Conservation (phyloP, 1,140 invertebrate genomes). For the Magallana ariakensis region DNA sequence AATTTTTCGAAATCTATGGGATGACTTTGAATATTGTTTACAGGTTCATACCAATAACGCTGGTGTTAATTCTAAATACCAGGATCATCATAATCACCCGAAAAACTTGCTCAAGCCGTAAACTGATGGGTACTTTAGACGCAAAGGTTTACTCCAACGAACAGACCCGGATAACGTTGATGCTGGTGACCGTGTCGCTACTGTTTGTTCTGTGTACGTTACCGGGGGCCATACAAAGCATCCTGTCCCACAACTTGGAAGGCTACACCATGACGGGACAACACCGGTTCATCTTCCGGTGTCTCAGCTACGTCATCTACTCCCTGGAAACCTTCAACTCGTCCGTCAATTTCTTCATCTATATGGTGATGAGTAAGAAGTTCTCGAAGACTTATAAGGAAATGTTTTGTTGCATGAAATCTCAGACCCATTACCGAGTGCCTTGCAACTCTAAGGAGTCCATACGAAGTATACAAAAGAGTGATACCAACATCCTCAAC, state of each 20-base stretch:
- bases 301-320: slow-evolving; percentile 67
- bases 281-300: slow-evolving; percentile 63
- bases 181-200: slow-evolving; percentile 71
- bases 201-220: slow-evolving; percentile 72
- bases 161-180: slow-evolving; percentile 71
- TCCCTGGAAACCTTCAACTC: slow-evolving; percentile 73
- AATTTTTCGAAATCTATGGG: slow-evolving; percentile 68
- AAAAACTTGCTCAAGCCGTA: slow-evolving; percentile 61
- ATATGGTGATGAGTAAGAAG: slow-evolving; percentile 73
- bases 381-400: slow-evolving; percentile 70
- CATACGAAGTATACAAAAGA: neutral
- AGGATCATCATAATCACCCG: slow-evolving; percentile 67
- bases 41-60: slow-evolving; percentile 67
- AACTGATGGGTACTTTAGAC: slow-evolving; percentile 51
- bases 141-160: slow-evolving; percentile 51
- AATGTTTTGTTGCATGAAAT: slow-evolving; percentile 67
- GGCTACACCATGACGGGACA: slow-evolving; percentile 66
- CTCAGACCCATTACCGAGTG: slow-evolving; percentile 3
- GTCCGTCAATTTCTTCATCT: slow-evolving; percentile 74
- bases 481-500: neutral
- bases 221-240: slow-evolving; percentile 71
- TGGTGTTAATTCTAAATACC: slow-evolving; percentile 66
- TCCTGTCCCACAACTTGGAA: slow-evolving; percentile 54
- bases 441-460: slow-evolving; percentile 11
- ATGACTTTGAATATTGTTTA: slow-evolving; percentile 69